Conservation (phyloP, 2,888 invertebrate species). For the Belgica antarctica region DNA sequence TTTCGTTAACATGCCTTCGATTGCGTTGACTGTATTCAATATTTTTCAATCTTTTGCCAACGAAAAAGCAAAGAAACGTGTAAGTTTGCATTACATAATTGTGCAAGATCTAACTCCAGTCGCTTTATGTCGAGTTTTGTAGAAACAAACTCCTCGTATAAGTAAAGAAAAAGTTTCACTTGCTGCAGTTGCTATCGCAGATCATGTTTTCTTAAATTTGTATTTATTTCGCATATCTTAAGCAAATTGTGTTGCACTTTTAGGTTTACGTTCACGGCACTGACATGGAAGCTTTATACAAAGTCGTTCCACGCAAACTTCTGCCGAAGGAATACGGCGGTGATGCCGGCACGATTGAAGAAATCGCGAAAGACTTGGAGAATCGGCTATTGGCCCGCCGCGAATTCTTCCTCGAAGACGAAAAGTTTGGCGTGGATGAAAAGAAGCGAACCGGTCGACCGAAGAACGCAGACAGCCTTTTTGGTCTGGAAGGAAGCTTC, state of each 20-base stretch:
- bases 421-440: constrained; percentile 49
- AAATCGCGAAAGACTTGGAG: constrained; percentile 47
- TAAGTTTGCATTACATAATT: no score
- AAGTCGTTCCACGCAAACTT: constrained; percentile 59
- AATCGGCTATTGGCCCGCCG: constrained; percentile 46
- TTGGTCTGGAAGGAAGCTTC: constrained; percentile 47
- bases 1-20: constrained; percentile 57
- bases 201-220: background rate
- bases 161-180: background rate
- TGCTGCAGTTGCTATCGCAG: no score
- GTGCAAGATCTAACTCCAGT: no score
- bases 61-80: constrained; percentile 59
- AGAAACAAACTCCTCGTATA: no score
- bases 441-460: constrained; percentile 48
- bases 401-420: constrained; percentile 49
- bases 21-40: constrained; percentile 58
- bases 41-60: constrained; percentile 59
- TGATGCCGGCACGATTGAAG: constrained; percentile 56
- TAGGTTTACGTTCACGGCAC: constrained; percentile 59
- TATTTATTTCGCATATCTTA: constrained; percentile 45
- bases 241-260: no score
- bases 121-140: no score
- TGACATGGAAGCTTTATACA: constrained; percentile 58
- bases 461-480: constrained; percentile 46
- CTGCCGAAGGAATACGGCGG: constrained; percentile 68